Base-by-base conservation (phyloP, 2,113 vertebrate species). In the zebrafish (Danio rerio) region DNA sequence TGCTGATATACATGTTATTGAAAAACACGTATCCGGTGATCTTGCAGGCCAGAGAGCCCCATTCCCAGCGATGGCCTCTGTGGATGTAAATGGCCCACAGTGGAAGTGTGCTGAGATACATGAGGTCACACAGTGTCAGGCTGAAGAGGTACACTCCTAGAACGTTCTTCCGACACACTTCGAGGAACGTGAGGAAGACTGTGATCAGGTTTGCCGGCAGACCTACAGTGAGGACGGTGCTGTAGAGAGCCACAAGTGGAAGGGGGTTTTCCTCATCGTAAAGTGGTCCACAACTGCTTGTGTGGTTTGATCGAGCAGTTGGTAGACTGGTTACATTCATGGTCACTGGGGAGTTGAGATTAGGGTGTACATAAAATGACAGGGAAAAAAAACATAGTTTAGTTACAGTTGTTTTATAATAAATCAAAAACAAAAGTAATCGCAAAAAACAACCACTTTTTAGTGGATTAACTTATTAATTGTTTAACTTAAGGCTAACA, bases 1-100 rank as follows among this genome's bases (percentile, higher is more conserved):
- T 96, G 80, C 98, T 99, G 83, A 96, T 71, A 69, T 99, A 99
- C 89, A 99, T 96, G 89, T 97, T 99, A 92, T 96, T 98, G 90
- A 98, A 99, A 53, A 99, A 99, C 50, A 98, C 65, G 74, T 93
- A 98, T 49, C 94, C 96, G 0, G 93, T 95, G 21, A 92, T 0
- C 52, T n/a, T 92, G 90, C 98, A 99, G 47, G 90, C 75, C 0
- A 0, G 1, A 42, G 62, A 6, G 66, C 95, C 94, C 21, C 97
- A 85, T 5, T 53, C 78, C 97, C 97, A 96, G 0, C 5, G 75
- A 88, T 96, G 96, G 0, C 4, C 0, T 0, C 82, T 20, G 81
- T 76, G 63, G 40, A 96, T 88, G 0, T 98, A 98, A 18, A 89
- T 0, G 10, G 94, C 89, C 97, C 97, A 98, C 53, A 95, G 70